Evolutionary conservation across 2,113 vertebrate species (phyloP).

Genomic region (Callopanchax toddi): DNA sequence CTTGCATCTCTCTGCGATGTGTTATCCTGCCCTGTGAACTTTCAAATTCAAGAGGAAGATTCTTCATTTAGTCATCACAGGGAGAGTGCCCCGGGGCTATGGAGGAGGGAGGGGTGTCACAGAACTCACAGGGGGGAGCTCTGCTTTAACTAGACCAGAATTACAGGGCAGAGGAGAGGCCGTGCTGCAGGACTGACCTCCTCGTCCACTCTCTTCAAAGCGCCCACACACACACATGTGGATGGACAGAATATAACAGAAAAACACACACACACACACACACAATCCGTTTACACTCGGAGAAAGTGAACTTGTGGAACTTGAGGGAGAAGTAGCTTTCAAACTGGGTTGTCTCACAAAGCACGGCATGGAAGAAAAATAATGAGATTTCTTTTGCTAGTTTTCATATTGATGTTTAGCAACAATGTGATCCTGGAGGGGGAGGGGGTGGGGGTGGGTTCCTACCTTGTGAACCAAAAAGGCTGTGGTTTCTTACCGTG

Average conservation of each 20-base stretch:
- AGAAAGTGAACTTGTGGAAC: constrained; percentile 24
- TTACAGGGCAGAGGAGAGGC: constrained; percentile 39
- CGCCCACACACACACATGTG: constrained; percentile 4
- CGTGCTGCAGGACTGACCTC: constrained; percentile 46
- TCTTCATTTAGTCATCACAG: constrained; percentile 51
- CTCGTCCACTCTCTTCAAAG: constrained; percentile 26
- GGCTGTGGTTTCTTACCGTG: constrained; percentile 11
- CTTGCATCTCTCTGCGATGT: constrained; percentile 4
- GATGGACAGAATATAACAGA: background rate
- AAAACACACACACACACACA: background rate
- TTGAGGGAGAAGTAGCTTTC: constrained; percentile 23
- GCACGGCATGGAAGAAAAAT: constrained; percentile 53
- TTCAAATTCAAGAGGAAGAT: constrained; percentile 43
- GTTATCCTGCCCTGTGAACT: constrained; percentile 43
- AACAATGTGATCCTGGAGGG: constrained; percentile 5
- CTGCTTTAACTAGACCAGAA: constrained; percentile 46
- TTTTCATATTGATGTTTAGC: constrained; percentile 35
- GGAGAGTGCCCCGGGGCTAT: constrained; percentile 29
- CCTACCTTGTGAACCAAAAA: constrained; percentile 12
- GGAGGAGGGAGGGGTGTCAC: constrained; percentile 19
- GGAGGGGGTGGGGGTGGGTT: too few relatives aligned
- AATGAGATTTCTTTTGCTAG: constrained; percentile 37
- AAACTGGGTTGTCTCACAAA: constrained; percentile 26
- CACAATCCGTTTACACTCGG: constrained; percentile 1
- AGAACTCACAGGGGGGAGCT: constrained; percentile 43